These are phyloP conservation scores for Polyodon spathula DNA, from an alignment of 2,113 vertebrate genomes.

Conservation along the genomic window DNA sequence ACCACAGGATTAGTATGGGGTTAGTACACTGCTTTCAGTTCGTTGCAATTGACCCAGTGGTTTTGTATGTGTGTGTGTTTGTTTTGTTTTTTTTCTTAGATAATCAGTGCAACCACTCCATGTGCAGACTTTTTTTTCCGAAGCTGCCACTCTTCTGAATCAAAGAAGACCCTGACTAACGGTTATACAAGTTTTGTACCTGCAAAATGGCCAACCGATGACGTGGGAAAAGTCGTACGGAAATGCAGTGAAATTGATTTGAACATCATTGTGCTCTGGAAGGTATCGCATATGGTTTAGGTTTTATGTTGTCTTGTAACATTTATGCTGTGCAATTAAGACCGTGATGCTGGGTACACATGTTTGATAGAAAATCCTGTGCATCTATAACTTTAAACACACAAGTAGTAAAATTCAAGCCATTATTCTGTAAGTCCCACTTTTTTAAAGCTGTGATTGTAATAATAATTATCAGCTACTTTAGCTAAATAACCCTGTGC, in stretches of 20 bases:
- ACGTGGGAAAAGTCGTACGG: constrained; percentile 55
- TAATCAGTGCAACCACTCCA: constrained; percentile 86
- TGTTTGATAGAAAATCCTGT: no score
- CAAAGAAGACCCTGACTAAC: constrained; percentile 39
- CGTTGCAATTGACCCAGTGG: not conserved
- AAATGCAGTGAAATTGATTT: constrained; percentile 83
- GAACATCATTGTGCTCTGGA: constrained; percentile 85
- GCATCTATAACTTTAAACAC: no score
- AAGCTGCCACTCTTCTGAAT: constrained; percentile 49
- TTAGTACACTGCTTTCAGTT: not conserved
- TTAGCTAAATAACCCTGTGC: no score
- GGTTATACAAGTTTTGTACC: constrained; percentile 25
- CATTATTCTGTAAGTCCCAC: no score
- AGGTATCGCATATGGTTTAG: constrained; percentile 53
- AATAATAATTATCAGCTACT: no score
- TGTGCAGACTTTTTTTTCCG: constrained; percentile 95
- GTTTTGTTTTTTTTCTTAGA: constrained; percentile 44
- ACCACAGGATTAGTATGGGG: no score
- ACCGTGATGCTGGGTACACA: no score
- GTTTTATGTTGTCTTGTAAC: no score
- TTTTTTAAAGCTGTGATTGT: no score
- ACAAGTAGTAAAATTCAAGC: no score
- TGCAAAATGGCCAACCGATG: constrained; percentile 42
- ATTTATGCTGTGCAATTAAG: no score
- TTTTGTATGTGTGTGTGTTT: not conserved